Evolutionary conservation across 2,113 vertebrate species (phyloP), one percentile per base, ranked within the genome.

Genomic region (Podarcis muralis): DNA sequence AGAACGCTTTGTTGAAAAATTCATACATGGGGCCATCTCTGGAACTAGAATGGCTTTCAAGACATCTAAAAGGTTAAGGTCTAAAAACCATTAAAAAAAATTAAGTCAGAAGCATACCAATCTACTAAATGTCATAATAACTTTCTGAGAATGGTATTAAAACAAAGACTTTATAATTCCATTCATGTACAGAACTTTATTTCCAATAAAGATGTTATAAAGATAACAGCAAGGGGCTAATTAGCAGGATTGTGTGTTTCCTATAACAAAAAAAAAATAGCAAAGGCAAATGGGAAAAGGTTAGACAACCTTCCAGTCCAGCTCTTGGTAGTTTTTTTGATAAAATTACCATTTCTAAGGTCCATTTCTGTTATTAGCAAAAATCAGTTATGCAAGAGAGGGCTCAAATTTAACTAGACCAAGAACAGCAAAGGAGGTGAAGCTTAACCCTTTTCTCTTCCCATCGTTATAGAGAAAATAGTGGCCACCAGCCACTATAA

Each of bases 141-240:
- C 5, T 84, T 15, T 13, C 35, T 59, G 5, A 43, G 59, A 86
- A 53, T 1, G 0, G 35, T n/a, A 48, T 74, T 82, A 66, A 3
- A 75, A 35, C n/a, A 66, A 62, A 4, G 15, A 32, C 22, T 22
- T 84, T 37, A 43, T 37, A 77, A 72, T 75, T 76, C 2, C 3
- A 1, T 72, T 81, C 62, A 30, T 2, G 2, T 83, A 20, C 15
- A 72, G 62, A 57, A 57, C 43, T 57, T 66, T 35, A 7, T 22
- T n/a, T 48, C 43, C 79, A 88, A 84, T 48, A 69, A 57, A 84
- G 69, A 88, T 23, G 53, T 75, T 84, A 84, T 48, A 69, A 57
- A 84, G 71, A 86, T 23, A 65, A 81, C 71, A 86, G 0, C 6
- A 66, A 66, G 37, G 2, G 25, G 11, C 15, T 6, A 86, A 35